phyloP scores from a whole-genome alignment of 2,113 vertebrate species.

The Chamaea fasciata region DNA sequence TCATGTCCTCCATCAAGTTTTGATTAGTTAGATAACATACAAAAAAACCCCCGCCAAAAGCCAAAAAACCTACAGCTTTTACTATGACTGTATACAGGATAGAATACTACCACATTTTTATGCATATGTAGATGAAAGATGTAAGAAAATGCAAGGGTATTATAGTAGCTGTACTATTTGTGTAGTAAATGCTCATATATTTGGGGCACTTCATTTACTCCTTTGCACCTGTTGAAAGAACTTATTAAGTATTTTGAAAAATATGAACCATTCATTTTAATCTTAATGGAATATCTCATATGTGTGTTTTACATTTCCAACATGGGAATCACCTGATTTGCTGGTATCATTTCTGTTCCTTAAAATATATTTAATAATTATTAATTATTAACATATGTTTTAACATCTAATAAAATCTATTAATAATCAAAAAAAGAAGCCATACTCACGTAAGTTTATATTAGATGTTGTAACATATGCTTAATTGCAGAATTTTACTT shows the following conservation, averaged over 20 bases:
- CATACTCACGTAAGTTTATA: neutral
- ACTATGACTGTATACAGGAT: neutral
- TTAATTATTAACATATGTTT: neutral
- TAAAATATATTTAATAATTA: neutral
- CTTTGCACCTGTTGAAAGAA: neutral
- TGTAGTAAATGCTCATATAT: neutral
- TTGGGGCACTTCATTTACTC: neutral
- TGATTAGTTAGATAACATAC: neutral
- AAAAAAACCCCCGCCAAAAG: neutral
- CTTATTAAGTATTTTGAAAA: neutral
- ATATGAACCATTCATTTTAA: neutral
- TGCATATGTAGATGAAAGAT: neutral
- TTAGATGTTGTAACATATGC: neutral
- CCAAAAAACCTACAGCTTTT: neutral
- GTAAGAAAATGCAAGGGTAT: neutral
- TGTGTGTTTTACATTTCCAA: neutral
- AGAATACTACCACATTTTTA: neutral
- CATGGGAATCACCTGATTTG: neutral
- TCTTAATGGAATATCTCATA: slow-evolving; percentile 6
- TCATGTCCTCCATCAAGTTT: neutral
- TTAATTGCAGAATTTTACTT: neutral
- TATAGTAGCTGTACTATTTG: neutral
- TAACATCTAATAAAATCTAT: neutral
- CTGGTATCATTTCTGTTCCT: neutral
- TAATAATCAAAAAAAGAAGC: neutral